These are phyloP conservation scores for Campopleginae sp. DNA, from an alignment of 2,888 invertebrate genomes.

Conservation along the genomic window DNA sequence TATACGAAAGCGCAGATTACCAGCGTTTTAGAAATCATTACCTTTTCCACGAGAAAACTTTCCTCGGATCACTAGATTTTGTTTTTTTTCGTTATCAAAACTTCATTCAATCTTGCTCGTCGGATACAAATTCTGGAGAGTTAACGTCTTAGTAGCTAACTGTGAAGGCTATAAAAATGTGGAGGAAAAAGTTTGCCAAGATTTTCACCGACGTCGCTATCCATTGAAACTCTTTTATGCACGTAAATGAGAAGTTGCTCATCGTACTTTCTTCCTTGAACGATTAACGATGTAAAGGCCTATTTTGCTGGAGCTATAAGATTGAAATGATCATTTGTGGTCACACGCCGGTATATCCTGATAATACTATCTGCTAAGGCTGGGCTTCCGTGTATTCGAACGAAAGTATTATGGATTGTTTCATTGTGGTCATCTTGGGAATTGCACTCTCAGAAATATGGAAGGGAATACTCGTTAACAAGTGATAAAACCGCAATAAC, in stretches of 20 bases:
- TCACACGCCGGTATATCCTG: constrained; percentile 65
- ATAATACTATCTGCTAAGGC: constrained; percentile 58
- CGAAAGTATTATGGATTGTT: constrained; percentile 41
- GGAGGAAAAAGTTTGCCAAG: constrained; percentile 31
- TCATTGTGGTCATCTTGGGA: constrained; percentile 24
- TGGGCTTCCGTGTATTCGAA: constrained; percentile 75
- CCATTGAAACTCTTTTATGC: constrained; percentile 3
- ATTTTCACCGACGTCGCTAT: constrained; percentile 28
- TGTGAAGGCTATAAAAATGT: not conserved
- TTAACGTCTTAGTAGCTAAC: constrained; percentile 26
- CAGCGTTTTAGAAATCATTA: constrained; percentile 32
- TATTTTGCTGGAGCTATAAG: constrained; percentile 51
- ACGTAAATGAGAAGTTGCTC: constrained; percentile 73
- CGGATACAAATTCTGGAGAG: constrained; percentile 56
- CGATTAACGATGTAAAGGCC: constrained; percentile 73
- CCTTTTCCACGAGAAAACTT: not conserved
- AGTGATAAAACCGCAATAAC: constrained; percentile 39
- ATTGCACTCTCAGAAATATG: constrained; percentile 6
- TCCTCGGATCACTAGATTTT: not conserved
- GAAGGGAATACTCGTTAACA: constrained; percentile 41
- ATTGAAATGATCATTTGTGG: constrained; percentile 80
- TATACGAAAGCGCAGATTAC: not conserved
- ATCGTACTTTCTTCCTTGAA: constrained; percentile 70
- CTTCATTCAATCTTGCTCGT: constrained; percentile 48
- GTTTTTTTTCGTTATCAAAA: not conserved